These are phyloP conservation scores for Fulica atra DNA, from an alignment of 2,113 vertebrate genomes.

Conservation along the genomic window DNA sequence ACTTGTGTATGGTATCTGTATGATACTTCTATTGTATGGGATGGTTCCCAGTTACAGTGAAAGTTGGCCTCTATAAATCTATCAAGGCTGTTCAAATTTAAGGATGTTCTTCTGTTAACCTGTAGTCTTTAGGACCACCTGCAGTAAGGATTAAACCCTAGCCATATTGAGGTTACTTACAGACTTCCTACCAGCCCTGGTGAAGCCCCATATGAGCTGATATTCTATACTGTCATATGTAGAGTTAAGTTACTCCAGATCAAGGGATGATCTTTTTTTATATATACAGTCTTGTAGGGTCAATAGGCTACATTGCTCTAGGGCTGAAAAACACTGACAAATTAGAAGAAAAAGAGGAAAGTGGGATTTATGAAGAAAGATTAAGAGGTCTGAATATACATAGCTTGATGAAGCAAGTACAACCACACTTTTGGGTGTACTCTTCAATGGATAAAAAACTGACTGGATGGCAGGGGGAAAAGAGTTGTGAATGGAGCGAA, in stretches of 20 bases:
- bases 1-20: background rate
- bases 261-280: background rate
- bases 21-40: background rate
- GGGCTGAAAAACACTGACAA: background rate
- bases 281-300: background rate
- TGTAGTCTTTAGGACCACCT: background rate
- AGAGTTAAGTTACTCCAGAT: background rate
- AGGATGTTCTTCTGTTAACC: background rate
- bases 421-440: too few species aligned
- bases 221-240: background rate
- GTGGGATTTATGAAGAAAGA: background rate
- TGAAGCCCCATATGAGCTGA: background rate
- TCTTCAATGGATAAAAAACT: too few species aligned
- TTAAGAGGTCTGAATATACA: background rate
- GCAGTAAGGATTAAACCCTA: background rate
- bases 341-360: background rate
- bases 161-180: background rate
- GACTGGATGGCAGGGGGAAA: too few species aligned
- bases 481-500: too few species aligned
- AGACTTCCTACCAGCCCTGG: background rate
- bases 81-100: background rate
- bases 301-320: background rate
- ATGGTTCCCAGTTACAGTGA: background rate
- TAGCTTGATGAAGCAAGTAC: background rate
- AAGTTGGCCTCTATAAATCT: background rate